These are phyloP conservation scores for Listrodromus nycthemerus DNA, from an alignment of 2,888 invertebrate genomes.

Conservation along the genomic window DNA sequence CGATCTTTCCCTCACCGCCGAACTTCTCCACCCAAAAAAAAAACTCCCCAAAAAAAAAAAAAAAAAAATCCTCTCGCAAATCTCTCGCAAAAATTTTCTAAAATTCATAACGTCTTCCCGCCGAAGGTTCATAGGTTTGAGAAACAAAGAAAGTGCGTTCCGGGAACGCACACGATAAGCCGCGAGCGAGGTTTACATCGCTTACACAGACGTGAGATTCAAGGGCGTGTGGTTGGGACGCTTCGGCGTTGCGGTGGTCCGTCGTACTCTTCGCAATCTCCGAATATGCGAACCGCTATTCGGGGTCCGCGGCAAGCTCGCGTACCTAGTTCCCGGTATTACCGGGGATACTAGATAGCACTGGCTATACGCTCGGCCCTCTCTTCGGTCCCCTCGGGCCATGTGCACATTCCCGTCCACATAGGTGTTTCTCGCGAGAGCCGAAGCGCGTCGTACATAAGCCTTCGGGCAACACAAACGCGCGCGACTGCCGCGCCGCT, in stretches of 20 bases:
- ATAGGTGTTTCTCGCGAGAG: slow-evolving; percentile 66
- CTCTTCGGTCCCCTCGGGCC: not conserved
- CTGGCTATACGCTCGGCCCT: slow-evolving; percentile 51
- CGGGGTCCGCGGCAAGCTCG: slow-evolving; percentile 70
- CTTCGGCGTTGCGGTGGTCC: slow-evolving; percentile 29
- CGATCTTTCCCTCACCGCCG: no score
- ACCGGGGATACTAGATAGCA: slow-evolving; percentile 81
- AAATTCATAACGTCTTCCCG: not conserved
- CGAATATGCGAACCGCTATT: slow-evolving; percentile 83
- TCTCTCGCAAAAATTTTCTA: not conserved
- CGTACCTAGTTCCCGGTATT: slow-evolving; percentile 82
- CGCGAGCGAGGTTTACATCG: not conserved
- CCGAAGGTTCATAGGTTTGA: not conserved
- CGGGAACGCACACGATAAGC: not conserved
- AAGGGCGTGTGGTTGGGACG: slow-evolving; percentile 57
- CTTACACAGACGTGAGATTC: slow-evolving; percentile 19
- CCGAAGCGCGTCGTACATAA: slow-evolving; percentile 60
- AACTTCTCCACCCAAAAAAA: no score
- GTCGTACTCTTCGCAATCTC: slow-evolving; percentile 75
- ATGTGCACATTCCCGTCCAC: slow-evolving; percentile 63
- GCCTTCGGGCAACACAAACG: slow-evolving; percentile 68
- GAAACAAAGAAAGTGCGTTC: not conserved
- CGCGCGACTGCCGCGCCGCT: slow-evolving; percentile 39
- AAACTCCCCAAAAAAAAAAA: no score
- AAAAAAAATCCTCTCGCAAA: not conserved